phyloP scores from a whole-genome alignment of 2,113 vertebrate genomes.

The Nanorana parkeri region DNA sequence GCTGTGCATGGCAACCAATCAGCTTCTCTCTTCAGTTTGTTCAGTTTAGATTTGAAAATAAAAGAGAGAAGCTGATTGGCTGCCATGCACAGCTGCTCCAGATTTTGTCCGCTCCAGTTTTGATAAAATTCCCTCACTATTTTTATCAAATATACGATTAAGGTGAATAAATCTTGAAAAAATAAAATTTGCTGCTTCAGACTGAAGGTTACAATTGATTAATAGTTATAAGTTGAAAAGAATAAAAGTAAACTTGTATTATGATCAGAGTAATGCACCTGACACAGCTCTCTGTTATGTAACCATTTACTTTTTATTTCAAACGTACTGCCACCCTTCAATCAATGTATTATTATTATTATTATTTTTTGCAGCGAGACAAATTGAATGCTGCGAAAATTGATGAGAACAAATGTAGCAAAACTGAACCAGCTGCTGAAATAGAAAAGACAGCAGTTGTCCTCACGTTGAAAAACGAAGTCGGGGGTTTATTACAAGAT shows the following conservation, averaged over 20 bases:
- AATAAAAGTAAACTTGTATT: not conserved
- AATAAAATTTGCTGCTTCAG: too few species aligned
- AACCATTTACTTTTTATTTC: conserved; percentile 12
- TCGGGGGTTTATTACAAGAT: conserved; percentile 89
- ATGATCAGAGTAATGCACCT: not conserved
- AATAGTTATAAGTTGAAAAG: not conserved
- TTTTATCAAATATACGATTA: too few species aligned
- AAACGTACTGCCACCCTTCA: conserved; percentile 38
- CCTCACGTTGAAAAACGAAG: conserved; percentile 95
- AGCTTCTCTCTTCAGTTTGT: too few species aligned
- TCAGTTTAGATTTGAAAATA: too few species aligned
- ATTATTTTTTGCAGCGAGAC: conserved; percentile 69
- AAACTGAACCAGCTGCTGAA: conserved; percentile 70
- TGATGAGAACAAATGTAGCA: conserved; percentile 78
- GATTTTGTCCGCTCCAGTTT: too few species aligned
- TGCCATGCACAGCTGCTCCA: too few species aligned
- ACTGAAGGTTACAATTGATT: not conserved
- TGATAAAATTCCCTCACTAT: too few species aligned
- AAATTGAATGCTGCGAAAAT: conserved; percentile 83
- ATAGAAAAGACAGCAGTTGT: conserved; percentile 85
- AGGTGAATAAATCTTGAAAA: too few species aligned
- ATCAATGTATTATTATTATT: conserved; percentile 35
- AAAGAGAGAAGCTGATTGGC: too few species aligned
- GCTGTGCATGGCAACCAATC: too few species aligned
- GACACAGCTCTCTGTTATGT: conserved; percentile 6